Percentiles rank a stretch among this genome's conserved stretches.
phyloP scores from a whole-genome alignment of 2,888 invertebrate species.

The Aphidius colemani region DNA sequence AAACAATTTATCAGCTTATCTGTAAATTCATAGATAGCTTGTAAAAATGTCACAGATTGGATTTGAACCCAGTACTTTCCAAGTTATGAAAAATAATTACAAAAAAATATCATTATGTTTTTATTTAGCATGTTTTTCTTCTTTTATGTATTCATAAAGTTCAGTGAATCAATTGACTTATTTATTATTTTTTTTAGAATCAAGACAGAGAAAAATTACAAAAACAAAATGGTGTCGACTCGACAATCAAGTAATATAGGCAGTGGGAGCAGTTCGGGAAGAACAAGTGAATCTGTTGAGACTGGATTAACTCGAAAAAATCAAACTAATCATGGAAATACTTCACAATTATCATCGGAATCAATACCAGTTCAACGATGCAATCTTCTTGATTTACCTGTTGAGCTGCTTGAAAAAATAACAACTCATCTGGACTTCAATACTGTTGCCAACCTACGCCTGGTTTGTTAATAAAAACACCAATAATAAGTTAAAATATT shows the following conservation, averaged over 20 bases:
- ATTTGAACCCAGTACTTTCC: too few species aligned
- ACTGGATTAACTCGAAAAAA: constrained; percentile 44
- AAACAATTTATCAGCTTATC: too few species aligned
- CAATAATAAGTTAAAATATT: background rate
- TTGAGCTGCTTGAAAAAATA: constrained; percentile 80
- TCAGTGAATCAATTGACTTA: too few species aligned
- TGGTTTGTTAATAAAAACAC: constrained; percentile 66
- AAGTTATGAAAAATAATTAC: too few species aligned
- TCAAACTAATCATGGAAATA: constrained; percentile 44
- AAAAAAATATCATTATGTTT: too few species aligned
- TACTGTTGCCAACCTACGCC: constrained; percentile 76
- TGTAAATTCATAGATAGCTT: too few species aligned
- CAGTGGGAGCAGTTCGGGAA: constrained; percentile 53
- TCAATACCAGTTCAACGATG: constrained; percentile 41
- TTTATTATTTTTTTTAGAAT: too few species aligned
- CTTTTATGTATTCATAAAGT: too few species aligned
- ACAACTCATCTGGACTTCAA: constrained; percentile 77
- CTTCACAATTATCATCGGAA: constrained; percentile 37
- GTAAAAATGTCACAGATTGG: too few species aligned
- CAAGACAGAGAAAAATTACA: background rate
- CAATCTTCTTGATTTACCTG: constrained; percentile 74
- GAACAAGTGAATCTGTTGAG: constrained; percentile 47
- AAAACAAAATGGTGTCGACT: constrained; percentile 62
- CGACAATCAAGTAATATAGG: constrained; percentile 63
- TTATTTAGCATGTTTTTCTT: too few species aligned